Base-by-base conservation (phyloP, 2,888 invertebrate species). In the Mesorhabditis sp. region DNA sequence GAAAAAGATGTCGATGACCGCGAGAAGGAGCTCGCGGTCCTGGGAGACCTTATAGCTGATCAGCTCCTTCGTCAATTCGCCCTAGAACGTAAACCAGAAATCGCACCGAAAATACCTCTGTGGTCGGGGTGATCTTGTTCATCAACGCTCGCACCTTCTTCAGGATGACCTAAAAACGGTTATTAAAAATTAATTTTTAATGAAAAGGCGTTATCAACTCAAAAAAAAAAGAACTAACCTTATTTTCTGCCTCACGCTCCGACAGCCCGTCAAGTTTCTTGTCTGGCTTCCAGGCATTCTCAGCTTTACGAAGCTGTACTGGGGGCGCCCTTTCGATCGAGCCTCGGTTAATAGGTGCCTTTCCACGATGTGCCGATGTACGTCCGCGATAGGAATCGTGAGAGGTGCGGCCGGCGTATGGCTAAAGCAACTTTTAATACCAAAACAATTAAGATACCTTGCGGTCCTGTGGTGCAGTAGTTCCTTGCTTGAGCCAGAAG, bases 81-180 rank as follows among this genome's bases (percentile, higher is more conserved):
- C 71, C 70, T 77, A 50, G n/a, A 50, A n/a, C 7, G 7, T 13
- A 50, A 13, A 50, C n/a, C n/a, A 50, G 7, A 13, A 50, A 50
- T 13, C 10, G 7, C 58, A 50, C n/a, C n/a, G 10, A 13, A 50
- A 50, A 13, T n/a, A 50, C 58, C 58, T 50, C 76, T 6, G 77
- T 78, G 10, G 76, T 77, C 5, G 82, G 83, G 5, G 83, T 81
- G 65, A 83, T 76, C 71, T 83, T 83, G 77, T 83, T 82, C 69
- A 83, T 74, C 41, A 83, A 65, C 15, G 80, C 71, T 41, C 83
- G 77, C 15, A 80, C 76, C 42, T 72, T 72, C 69, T 80, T 80
- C 69, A 76, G 73, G 7, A 76, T 67, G n/a, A 67, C 68, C 74
- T 75, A 43, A n/a, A 6, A 70, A 71, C 7, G 58, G 58, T 50